phyloP scores from a whole-genome alignment of 2,797 vertebrate species.

The Cyclura pinguis region DNA sequence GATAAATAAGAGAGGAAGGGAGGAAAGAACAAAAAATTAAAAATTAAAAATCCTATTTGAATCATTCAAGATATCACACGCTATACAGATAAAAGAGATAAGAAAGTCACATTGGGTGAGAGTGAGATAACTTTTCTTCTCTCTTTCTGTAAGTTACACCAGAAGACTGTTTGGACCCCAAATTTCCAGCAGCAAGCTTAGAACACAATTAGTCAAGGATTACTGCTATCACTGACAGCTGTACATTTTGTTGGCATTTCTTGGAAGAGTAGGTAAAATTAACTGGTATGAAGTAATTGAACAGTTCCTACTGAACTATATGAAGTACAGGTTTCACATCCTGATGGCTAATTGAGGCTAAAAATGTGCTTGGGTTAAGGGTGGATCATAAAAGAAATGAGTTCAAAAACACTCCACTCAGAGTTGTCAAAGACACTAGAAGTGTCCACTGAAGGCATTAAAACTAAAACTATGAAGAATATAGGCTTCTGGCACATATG shows the following conservation, averaged over 20 bases:
- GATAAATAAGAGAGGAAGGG: constrained; percentile 49
- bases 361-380: neutral
- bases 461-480: neutral
- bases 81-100: constrained; percentile 47
- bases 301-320: constrained; percentile 24
- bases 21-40: constrained; percentile 9
- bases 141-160: constrained; percentile 14
- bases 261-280: constrained; percentile 8
- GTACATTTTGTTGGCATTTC: constrained; percentile 6
- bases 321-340: constrained; percentile 7
- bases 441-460: neutral
- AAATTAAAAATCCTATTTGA: constrained; percentile 23
- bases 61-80: constrained; percentile 8
- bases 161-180: constrained; percentile 58
- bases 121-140: neutral
- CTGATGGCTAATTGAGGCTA: constrained; percentile 16
- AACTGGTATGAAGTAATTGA: constrained; percentile 21
- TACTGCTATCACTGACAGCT: constrained; percentile 37
- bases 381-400: constrained; percentile 8
- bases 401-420: constrained; percentile 21
- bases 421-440: neutral
- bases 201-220: constrained; percentile 36
- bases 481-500: neutral
- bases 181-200: constrained; percentile 27
- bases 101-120: constrained; percentile 32